A percentile compares a stretch with the other conserved stretches of the same genome.
Conservation (phyloP, 2,113 vertebrate genomes). For the Daboia siamensis region DNA sequence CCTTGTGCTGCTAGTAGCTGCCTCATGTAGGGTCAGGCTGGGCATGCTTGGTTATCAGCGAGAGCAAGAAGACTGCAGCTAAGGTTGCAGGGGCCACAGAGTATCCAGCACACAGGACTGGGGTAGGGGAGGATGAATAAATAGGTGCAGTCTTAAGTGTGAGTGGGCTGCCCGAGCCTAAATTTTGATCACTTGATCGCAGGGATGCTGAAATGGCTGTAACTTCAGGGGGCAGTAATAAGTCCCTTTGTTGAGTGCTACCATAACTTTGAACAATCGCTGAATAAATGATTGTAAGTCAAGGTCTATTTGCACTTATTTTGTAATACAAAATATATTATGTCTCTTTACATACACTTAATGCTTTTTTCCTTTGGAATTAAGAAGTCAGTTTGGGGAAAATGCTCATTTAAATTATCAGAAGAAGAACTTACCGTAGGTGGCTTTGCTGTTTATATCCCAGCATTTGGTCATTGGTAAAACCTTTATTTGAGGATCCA, state of each 20-base stretch:
- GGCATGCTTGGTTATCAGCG: neutral
- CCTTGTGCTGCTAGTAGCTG: neutral
- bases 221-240: neutral
- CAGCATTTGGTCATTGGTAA: neutral
- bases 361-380: neutral
- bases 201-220: neutral
- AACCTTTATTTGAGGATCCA: neutral
- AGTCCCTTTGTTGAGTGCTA: neutral
- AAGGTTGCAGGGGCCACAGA: neutral
- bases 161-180: neutral
- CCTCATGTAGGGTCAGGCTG: neutral
- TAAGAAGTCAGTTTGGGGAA: neutral
- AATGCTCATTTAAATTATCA: neutral
- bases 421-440: neutral
- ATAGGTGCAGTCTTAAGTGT: neutral
- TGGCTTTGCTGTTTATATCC: neutral
- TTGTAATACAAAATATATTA: neutral
- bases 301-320: neutral
- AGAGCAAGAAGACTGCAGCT: neutral
- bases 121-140: neutral
- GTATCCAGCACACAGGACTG: neutral
- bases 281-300: neutral
- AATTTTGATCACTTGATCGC: neutral
- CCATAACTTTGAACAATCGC: neutral
- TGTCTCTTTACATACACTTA: neutral